Conservation (phyloP, 2,113 vertebrate species). For the Opisthocomus hoazin region DNA sequence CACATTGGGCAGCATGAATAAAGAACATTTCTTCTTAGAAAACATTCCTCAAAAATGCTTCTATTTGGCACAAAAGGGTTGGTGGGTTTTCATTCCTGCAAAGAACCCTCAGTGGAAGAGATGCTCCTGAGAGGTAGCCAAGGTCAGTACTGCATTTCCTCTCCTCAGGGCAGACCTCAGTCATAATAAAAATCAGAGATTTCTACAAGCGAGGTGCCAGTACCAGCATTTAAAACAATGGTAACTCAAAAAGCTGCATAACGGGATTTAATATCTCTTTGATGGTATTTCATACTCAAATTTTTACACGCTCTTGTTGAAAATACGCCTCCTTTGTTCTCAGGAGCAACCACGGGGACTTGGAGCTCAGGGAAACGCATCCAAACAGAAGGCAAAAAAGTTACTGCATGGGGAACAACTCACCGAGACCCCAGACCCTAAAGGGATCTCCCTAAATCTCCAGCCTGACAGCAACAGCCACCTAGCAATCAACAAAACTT, state of each 20-base stretch:
- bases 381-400: neutral
- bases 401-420: neutral
- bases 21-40: neutral
- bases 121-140: neutral
- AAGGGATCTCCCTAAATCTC: neutral
- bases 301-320: neutral
- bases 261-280: neutral
- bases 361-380: neutral
- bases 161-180: neutral
- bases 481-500: neutral
- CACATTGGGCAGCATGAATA: neutral
- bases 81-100: neutral
- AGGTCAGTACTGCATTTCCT: neutral
- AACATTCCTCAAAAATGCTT: accelerated
- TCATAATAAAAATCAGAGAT: neutral
- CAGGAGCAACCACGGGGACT: neutral
- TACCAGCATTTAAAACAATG: neutral
- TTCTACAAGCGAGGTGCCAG: neutral
- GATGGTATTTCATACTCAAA: neutral
- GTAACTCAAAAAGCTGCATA: neutral
- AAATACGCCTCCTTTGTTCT: neutral
- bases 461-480: neutral
- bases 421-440: neutral
- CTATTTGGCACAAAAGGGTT: neutral
- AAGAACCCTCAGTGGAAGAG: neutral